Base-by-base conservation (phyloP, 92 coral and sea anemone species). In the Phymanthus crucifer region DNA sequence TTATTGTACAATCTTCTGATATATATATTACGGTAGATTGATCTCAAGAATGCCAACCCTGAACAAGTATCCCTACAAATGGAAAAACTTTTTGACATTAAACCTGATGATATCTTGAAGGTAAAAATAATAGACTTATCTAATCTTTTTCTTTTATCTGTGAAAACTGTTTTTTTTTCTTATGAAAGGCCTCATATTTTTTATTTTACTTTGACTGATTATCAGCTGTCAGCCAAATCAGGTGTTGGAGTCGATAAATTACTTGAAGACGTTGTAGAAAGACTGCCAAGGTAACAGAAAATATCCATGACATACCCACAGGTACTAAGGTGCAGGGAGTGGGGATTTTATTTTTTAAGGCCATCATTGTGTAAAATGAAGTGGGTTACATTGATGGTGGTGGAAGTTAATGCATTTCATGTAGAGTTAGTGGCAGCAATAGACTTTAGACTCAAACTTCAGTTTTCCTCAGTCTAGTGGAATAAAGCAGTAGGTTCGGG, bases 191-290 rank as follows among this genome's bases (percentile, higher is more conserved):
- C 27, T 18, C 19, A 14, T 23, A 31, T 67, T 31, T 6, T 46
- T 18, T n/a, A 18, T 72, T n/a, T 37, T 23, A 16, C 48, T 38
- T 37, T 61, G 7, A n/a, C 26, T 12, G 8, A 61, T 61, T 26
- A 8, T 18, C 81, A 95, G 98, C 78, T 95, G 46, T 95, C 98
- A 16, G 98, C 98, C 32, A 95, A 95, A 79, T 86, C 88, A 57
- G 98, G 98, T 9, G 56, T 70, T 37, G 98, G 98, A 46, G 83
- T 90, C 9, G 84, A 88, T 12, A 76, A 52, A 34, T 68, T 94
- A 66, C 88, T 94, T 32, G 67, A 92, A 33, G 43, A 89, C 31
- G 67, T 92, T 74, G 83, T 90, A 35, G 81, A 90, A 27, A 78
- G 82, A 40, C 80, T 94, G 40, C 98, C 98, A 29, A 79, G 98